Evolutionary conservation across 1,140 invertebrate species (phyloP).

Genomic region (Homarus americanus): DNA sequence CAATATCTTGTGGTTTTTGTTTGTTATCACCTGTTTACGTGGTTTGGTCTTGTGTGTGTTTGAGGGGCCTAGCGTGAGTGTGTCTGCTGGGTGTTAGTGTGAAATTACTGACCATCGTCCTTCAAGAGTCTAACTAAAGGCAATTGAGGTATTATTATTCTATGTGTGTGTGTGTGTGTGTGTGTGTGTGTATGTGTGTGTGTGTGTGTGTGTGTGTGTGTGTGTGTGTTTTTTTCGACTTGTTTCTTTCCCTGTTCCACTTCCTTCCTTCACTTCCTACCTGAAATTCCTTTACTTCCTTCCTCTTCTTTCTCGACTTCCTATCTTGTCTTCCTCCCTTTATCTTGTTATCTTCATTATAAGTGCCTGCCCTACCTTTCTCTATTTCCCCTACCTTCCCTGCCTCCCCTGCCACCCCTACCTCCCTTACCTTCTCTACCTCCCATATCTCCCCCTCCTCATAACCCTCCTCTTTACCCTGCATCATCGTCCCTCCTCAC

Average conservation of each 20-base stretch:
- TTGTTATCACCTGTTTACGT: no score
- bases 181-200: slow-evolving; percentile 17
- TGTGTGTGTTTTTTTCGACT: no score
- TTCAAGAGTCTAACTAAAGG: background rate
- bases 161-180: no score
- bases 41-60: background rate
- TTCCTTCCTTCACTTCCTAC: background rate
- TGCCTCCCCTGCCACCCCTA: background rate
- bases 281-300: no score
- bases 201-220: background rate
- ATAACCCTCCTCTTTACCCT: background rate
- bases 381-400: background rate
- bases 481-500: background rate
- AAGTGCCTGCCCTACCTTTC: background rate
- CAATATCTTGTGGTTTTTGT: no score
- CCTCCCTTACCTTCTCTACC: background rate
- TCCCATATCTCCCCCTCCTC: background rate
- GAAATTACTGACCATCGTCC: background rate
- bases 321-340: background rate
- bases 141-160: no score
- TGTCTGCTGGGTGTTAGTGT: no score
- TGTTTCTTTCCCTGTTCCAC: background rate
- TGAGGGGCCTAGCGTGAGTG: background rate
- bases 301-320: no score
- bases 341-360: no score